phyloP scores from a whole-genome alignment of 2,797 vertebrate genomes.

The Alosa sapidissima region DNA sequence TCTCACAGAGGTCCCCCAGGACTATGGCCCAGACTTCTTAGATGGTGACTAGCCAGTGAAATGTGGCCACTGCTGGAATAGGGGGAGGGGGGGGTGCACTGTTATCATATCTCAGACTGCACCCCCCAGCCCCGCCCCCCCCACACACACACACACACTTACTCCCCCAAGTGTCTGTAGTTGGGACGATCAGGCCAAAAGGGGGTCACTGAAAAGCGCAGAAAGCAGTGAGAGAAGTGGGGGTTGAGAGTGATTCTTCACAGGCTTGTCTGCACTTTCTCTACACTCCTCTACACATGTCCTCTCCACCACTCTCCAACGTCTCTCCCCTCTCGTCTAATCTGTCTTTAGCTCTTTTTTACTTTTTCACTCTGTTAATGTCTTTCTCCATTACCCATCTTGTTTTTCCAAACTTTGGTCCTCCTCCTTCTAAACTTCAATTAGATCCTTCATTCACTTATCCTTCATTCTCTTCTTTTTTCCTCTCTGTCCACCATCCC shows the following conservation, averaged over 20 bases:
- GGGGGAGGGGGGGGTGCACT: not conserved
- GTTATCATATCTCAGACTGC: slow-evolving; percentile 23
- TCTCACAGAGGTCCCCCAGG: slow-evolving; percentile 52
- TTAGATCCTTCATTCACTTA: not conserved
- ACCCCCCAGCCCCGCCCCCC: slow-evolving; percentile 6
- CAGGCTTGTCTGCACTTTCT: not conserved
- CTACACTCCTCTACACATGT: not conserved
- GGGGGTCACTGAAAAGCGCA: not conserved
- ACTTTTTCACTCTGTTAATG: not conserved
- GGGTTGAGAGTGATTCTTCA: not conserved
- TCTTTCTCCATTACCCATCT: not conserved
- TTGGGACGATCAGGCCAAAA: not conserved
- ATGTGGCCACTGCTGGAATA: slow-evolving; percentile 9
- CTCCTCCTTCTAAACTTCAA: too few relatives aligned
- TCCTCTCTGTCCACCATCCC: not conserved
- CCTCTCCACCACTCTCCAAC: not conserved
- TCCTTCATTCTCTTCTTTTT: not conserved
- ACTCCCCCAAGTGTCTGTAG: slow-evolving; percentile 8
- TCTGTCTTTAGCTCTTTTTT: not conserved
- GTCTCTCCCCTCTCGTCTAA: not conserved
- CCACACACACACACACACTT: not conserved
- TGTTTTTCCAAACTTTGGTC: not conserved
- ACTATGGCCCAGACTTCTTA: slow-evolving; percentile 35
- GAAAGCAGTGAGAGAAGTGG: not conserved
- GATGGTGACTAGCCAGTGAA: slow-evolving; percentile 44